Evolutionary conservation across 2,888 invertebrate genomes (phyloP), one percentile per base, ranked within the genome.

Genomic region (Saturnia pavonia): DNA sequence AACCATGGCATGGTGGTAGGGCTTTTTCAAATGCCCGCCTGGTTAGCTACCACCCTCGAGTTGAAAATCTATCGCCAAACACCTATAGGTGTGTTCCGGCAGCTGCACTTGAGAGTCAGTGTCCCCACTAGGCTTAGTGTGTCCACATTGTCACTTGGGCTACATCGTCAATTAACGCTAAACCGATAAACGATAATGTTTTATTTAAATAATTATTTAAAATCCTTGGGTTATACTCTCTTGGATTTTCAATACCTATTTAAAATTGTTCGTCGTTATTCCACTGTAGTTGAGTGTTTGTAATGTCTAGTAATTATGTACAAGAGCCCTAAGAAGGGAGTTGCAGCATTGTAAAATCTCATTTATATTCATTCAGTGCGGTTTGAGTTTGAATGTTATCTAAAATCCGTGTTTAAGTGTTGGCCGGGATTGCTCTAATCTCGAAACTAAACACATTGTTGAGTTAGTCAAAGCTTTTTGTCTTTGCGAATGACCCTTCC

Each of bases 321-420:
- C 87, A 76, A 88, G 88, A 87, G 86, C 86, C 84, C 85, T 89
- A 89, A 91, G 91, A 91, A 86, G 88, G 84, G 85, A 80, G 81
- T 81, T 83, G 85, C 76, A 85, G 85, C 84, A 86, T 86, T 87
- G 92, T 90, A 91, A 92, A 92, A 89, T 92, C 91, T 91, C 91
- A 92, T 94, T 92, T 93, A 92, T 91, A 94, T 94, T 92, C 93
- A 94, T 94, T 92, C 93, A 92, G 90, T 88, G 90, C 88, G 91
- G 91, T 91, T 81, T 85, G 88, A 91, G 92, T 93, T 92, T 92
- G 90, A 92, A 94, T 92, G 92, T 91, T 93, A 94, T 93, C 93
- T 92, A 87, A 92, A 93, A 93, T 93, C 93, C 91, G 91, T 91
- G 92, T 93, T 93, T 93, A 93, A 93, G 92, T 94, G 94, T 92